phyloP scores from a whole-genome alignment of 2,888 invertebrate genomes.

The Xanthostigma xanthostigma region DNA sequence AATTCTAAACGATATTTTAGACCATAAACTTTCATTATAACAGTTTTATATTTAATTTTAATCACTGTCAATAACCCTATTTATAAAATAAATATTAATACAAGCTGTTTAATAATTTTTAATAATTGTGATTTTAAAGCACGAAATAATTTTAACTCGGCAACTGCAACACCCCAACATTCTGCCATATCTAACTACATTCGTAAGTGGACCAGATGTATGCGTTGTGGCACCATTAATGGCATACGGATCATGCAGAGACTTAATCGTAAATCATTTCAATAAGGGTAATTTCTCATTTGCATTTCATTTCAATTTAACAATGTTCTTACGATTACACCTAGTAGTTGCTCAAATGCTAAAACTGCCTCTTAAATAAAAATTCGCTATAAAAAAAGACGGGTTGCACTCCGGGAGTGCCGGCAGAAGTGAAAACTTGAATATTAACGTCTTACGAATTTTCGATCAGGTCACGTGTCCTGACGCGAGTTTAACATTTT shows the following conservation, averaged over 20 bases:
- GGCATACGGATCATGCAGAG: slow-evolving; percentile 71
- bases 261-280: slow-evolving; percentile 63
- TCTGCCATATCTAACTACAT: slow-evolving; percentile 57
- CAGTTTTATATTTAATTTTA: too few relatives aligned
- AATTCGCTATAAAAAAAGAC: neutral
- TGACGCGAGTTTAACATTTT: too few relatives aligned
- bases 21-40: too few relatives aligned
- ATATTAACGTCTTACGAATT: too few relatives aligned
- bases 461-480: too few relatives aligned
- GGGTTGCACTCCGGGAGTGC: too few relatives aligned
- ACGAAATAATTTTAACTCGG: slow-evolving; percentile 63
- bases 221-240: slow-evolving; percentile 70
- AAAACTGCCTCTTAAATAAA: neutral
- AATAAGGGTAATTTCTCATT: slow-evolving; percentile 25
- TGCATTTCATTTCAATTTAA: neutral
- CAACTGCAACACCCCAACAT: slow-evolving; percentile 70
- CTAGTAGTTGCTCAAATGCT: slow-evolving; percentile 17
- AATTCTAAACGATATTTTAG: too few relatives aligned
- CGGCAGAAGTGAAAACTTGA: too few relatives aligned
- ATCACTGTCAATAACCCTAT: too few relatives aligned
- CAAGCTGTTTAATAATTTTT: neutral
- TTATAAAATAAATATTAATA: too few relatives aligned
- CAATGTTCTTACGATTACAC: neutral
- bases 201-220: slow-evolving; percentile 62
- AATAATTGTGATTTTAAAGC: slow-evolving; percentile 33